Percentiles rank a stretch among this genome's conserved stretches.
These are phyloP conservation scores for Cettia cetti DNA, from an alignment of 2,113 vertebrate genomes.

Conservation along the genomic window DNA sequence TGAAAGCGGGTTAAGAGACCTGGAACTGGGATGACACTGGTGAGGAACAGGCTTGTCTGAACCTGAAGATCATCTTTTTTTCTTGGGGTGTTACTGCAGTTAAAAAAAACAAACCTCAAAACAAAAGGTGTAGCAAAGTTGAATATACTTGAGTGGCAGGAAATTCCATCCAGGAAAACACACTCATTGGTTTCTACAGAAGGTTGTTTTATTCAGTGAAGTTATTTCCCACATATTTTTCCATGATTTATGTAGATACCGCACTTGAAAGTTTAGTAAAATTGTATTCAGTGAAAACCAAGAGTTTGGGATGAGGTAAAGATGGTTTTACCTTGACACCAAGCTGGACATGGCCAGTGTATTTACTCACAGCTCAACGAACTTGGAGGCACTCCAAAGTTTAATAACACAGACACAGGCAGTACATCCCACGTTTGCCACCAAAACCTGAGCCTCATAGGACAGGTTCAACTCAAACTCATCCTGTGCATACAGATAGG, in stretches of 20 bases:
- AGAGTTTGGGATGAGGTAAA: neutral
- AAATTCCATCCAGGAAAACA: neutral
- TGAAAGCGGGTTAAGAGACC: neutral
- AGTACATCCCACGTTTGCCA: neutral
- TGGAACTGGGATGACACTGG: neutral
- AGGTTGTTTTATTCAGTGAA: neutral
- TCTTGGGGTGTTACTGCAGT: neutral
- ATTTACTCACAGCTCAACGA: neutral
- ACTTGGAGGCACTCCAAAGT: neutral
- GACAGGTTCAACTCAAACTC: neutral
- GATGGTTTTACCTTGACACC: neutral
- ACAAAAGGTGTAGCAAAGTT: neutral
- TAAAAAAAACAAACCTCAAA: neutral
- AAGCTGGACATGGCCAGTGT: neutral
- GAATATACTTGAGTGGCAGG: neutral
- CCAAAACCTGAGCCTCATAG: neutral
- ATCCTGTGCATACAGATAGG: neutral
- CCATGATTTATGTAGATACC: fast-evolving
- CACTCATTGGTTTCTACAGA: neutral
- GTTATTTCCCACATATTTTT: neutral
- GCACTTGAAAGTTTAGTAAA: neutral
- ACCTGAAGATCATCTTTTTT: fast-evolving
- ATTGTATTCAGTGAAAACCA: neutral
- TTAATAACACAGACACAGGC: neutral
- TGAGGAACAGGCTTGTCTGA: neutral